phyloP scores from a whole-genome alignment of 2,797 vertebrate genomes.

The Cygnus olor region DNA sequence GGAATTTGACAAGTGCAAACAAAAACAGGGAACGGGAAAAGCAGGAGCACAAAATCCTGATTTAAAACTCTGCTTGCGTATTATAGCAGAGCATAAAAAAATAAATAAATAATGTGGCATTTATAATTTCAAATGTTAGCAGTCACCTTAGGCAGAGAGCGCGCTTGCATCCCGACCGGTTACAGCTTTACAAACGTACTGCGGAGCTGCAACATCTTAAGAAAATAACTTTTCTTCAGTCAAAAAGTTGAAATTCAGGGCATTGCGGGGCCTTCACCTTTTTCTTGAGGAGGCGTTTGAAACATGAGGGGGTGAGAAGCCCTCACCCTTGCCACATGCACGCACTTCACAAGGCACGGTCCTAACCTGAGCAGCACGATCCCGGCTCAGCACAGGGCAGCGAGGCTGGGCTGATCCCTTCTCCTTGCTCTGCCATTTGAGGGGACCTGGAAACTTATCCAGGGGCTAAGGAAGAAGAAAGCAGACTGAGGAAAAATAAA shows the following conservation, averaged over 20 bases:
- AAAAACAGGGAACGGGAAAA: not conserved
- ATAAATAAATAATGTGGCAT: too few species aligned
- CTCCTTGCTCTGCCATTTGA: not conserved
- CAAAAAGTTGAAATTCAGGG: not conserved
- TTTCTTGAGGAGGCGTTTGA: not conserved
- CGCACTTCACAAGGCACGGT: fast-evolving
- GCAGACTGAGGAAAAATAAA: not conserved
- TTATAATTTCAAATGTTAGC: not conserved
- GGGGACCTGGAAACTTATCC: not conserved
- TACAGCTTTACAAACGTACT: not conserved
- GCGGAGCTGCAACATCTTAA: not conserved
- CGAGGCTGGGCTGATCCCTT: too few species aligned
- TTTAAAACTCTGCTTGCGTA: not conserved
- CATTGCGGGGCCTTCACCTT: too few species aligned
- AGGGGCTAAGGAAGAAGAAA: not conserved
- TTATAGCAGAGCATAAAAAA: not conserved
- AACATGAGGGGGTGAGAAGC: fast-evolving
- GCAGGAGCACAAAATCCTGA: not conserved
- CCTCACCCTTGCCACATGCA: fast-evolving
- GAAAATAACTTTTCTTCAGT: not conserved
- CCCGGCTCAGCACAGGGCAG: not conserved
- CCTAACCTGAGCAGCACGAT: fast-evolving
- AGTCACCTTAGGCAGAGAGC: too few species aligned
- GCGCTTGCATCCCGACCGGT: not conserved
- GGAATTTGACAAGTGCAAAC: too few species aligned